Conservation (phyloP, 1,140 invertebrate genomes). For the Steinernema feltiae region DNA sequence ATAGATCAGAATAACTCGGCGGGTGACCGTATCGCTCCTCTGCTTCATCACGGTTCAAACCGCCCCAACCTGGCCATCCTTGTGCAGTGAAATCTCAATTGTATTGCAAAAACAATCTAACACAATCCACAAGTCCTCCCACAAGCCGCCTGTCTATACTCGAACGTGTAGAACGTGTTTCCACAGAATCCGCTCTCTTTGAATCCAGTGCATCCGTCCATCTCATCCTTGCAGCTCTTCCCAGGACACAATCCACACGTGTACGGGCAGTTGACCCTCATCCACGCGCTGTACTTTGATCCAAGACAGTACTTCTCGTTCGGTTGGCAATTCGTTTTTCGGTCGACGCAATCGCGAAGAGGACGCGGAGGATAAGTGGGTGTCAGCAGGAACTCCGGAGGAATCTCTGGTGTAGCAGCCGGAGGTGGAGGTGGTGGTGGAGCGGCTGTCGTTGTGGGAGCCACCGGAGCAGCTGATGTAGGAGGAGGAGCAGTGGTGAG, state of each 20-base stretch:
- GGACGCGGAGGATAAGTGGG: background rate
- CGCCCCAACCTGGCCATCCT: background rate
- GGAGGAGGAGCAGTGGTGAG: background rate
- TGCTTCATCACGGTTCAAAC: too few species aligned
- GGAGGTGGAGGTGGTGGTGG: background rate
- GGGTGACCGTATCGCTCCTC: too few species aligned
- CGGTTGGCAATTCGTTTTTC: background rate
- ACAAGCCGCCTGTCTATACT: background rate
- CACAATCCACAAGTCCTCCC: background rate
- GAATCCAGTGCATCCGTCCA: background rate
- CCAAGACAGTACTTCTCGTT: background rate
- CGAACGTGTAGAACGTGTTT: background rate
- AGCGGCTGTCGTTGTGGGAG: too few species aligned
- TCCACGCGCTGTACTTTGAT: background rate
- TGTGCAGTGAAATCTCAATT: background rate
- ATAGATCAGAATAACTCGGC: too few species aligned
- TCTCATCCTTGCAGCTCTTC: background rate
- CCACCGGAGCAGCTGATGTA: too few species aligned
- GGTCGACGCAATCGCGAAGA: background rate
- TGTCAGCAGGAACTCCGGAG: background rate
- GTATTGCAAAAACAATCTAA: background rate
- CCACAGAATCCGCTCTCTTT: background rate
- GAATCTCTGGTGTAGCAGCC: background rate
- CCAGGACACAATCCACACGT: background rate
- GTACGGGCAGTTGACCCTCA: background rate